Conservation (phyloP, 2,797 vertebrate species). For the Australoheros facetus region DNA sequence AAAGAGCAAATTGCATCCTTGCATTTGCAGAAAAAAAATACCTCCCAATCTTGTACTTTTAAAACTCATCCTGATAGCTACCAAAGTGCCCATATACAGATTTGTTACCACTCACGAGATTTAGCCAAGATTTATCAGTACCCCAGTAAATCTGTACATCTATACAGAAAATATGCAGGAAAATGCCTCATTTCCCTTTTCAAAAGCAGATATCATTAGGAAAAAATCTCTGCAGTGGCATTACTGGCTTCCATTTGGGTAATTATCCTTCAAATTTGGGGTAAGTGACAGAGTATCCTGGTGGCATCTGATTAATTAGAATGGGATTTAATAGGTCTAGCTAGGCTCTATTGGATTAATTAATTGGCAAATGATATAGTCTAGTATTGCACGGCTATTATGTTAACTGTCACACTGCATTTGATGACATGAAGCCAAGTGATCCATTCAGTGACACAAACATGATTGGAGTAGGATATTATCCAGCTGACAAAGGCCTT, state of each 20-base stretch:
- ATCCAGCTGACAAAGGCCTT: conserved; percentile 9
- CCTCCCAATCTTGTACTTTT: conserved; percentile 25
- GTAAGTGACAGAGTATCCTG: conserved; percentile 64
- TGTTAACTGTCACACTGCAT: conserved; percentile 58
- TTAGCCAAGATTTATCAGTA: conserved; percentile 50
- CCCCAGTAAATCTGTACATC: conserved; percentile 36
- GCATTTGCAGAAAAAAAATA: conserved; percentile 22
- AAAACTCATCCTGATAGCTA: conserved; percentile 38
- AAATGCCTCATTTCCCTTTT: conserved; percentile 46
- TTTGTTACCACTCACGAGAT: conserved; percentile 11
- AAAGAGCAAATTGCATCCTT: conserved; percentile 50
- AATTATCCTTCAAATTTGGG: conserved; percentile 71
- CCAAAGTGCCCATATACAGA: conserved; percentile 18
- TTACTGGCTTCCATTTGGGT: conserved; percentile 54
- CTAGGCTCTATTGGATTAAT: conserved; percentile 64
- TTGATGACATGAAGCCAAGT: conserved; percentile 54
- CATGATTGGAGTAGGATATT: conserved; percentile 52
- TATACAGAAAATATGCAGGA: conserved; percentile 23
- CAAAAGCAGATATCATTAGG: conserved; percentile 42
- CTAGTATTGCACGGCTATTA: conserved; percentile 45
- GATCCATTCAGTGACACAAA: conserved; percentile 58
- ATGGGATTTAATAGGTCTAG: conserved; percentile 60
- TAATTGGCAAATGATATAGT: conserved; percentile 68
- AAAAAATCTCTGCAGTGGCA: conserved; percentile 38
- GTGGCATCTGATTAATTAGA: conserved; percentile 70